Conservation (phyloP, 2,888 invertebrate species). For the Uropetala carovei region DNA sequence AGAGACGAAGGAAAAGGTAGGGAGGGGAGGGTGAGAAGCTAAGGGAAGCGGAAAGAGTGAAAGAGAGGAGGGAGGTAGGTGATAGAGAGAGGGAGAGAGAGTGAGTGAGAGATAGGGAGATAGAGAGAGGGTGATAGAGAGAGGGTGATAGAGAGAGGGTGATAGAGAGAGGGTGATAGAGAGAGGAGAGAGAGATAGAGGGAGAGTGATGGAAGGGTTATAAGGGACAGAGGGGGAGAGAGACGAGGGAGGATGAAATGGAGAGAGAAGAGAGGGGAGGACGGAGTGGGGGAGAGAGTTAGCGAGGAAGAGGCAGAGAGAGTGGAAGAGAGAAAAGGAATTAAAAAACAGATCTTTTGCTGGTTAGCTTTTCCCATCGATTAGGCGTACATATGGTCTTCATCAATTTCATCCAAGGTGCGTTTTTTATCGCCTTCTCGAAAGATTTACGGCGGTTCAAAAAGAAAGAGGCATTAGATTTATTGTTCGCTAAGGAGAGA, state of each 20-base stretch:
- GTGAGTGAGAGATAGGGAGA: background rate
- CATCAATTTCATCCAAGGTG: background rate
- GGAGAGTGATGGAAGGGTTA: background rate
- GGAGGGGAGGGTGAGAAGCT: background rate
- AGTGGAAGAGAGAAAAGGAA: background rate
- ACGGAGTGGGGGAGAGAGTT: background rate
- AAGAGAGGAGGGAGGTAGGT: background rate
- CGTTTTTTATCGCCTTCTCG: background rate
- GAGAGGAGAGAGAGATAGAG: background rate
- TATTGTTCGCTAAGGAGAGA: background rate
- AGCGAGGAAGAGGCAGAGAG: background rate
- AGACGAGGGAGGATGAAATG: background rate
- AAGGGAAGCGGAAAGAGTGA: background rate
- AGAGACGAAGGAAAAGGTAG: background rate
- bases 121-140: background rate
- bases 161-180: background rate
- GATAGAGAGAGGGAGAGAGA: background rate
- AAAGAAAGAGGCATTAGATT: background rate
- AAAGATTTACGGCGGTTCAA: constrained; percentile 4
- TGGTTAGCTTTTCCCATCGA: background rate
- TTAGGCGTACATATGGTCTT: constrained; percentile 8
- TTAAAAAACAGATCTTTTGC: background rate
- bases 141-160: background rate
- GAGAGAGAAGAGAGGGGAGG: background rate
- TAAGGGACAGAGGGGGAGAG: too few relatives aligned